These are phyloP conservation scores for Barbus barbus DNA, from an alignment of 2,113 vertebrate genomes.

Conservation along the genomic window DNA sequence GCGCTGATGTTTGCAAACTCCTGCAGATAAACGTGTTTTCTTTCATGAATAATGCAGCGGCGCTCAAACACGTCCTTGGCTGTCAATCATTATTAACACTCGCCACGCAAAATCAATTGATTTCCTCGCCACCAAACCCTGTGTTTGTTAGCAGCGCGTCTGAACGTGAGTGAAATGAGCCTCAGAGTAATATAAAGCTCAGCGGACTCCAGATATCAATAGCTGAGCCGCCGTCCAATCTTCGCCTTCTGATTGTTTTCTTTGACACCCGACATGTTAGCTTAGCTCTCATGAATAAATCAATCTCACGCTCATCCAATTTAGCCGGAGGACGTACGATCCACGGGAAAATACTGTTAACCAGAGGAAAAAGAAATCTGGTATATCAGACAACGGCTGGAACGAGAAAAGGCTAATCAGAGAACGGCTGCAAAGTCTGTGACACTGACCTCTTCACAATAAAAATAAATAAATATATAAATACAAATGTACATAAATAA, in stretches of 20 bases:
- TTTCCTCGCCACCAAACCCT: conserved; percentile 46
- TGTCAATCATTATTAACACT: conserved; percentile 65
- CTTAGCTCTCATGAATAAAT: conserved; percentile 49
- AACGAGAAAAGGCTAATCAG: neutral
- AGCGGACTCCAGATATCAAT: neutral
- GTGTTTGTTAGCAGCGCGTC: conserved; percentile 25
- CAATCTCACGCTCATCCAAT: conserved; percentile 20
- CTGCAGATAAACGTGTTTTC: conserved; percentile 38
- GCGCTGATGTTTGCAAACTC: conserved; percentile 52
- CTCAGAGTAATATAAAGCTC: conserved; percentile 11
- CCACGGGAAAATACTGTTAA: conserved; percentile 2
- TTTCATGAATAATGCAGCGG: conserved; percentile 68
- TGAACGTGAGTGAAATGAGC: conserved; percentile 5
- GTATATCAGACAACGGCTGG: neutral
- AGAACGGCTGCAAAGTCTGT: neutral
- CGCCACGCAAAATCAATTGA: conserved; percentile 48
- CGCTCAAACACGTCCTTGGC: conserved; percentile 28
- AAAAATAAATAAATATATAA: neutral
- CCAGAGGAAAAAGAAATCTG: neutral
- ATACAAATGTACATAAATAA: no score
- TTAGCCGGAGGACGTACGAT: conserved; percentile 4
- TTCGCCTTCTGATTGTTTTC: conserved; percentile 15
- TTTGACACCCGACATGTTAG: conserved; percentile 23
- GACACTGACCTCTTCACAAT: neutral
- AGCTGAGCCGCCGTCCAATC: conserved; percentile 20